Evolutionary conservation across 2,797 vertebrate genomes (phyloP).

Genomic region (Phrynocephalus vlangalii): DNA sequence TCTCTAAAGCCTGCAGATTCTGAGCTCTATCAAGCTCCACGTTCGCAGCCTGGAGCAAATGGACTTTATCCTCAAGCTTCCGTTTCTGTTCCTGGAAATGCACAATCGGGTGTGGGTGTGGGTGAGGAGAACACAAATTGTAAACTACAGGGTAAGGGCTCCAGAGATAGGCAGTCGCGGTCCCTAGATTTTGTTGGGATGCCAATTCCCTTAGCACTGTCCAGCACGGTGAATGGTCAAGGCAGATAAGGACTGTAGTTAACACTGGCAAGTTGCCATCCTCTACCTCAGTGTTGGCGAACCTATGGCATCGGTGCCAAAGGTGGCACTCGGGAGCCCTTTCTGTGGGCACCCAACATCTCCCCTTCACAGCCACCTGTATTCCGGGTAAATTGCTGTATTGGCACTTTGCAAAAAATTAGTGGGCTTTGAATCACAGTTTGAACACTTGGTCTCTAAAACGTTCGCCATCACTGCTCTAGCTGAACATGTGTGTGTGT

Average conservation of each 20-base stretch:
- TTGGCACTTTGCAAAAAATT: too few relatives aligned
- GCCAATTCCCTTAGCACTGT: too few relatives aligned
- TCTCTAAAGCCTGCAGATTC: not conserved
- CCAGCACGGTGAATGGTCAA: not conserved
- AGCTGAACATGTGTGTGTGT: too few relatives aligned
- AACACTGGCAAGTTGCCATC: not conserved
- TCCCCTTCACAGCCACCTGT: too few relatives aligned
- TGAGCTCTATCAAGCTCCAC: slow-evolving; percentile 30
- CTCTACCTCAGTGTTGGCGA: too few relatives aligned
- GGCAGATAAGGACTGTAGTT: not conserved
- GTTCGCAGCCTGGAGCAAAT: slow-evolving; percentile 30
- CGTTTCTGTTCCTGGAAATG: slow-evolving; percentile 23
- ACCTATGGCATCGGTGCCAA: too few relatives aligned
- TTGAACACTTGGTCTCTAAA: too few relatives aligned
- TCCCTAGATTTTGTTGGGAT: not conserved
- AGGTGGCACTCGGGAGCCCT: too few relatives aligned
- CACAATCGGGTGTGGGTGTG: not conserved
- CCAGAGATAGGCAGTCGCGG: not conserved
- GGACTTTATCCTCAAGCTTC: slow-evolving; percentile 25
- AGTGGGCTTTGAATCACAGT: too few relatives aligned
- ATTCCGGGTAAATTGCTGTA: too few relatives aligned
- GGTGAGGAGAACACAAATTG: not conserved
- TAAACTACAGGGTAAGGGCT: not conserved
- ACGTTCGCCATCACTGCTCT: too few relatives aligned
- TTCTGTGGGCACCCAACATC: too few relatives aligned